Base-by-base conservation (phyloP, 1,140 invertebrate species). In the Diachasmimorpha longicaudata region DNA sequence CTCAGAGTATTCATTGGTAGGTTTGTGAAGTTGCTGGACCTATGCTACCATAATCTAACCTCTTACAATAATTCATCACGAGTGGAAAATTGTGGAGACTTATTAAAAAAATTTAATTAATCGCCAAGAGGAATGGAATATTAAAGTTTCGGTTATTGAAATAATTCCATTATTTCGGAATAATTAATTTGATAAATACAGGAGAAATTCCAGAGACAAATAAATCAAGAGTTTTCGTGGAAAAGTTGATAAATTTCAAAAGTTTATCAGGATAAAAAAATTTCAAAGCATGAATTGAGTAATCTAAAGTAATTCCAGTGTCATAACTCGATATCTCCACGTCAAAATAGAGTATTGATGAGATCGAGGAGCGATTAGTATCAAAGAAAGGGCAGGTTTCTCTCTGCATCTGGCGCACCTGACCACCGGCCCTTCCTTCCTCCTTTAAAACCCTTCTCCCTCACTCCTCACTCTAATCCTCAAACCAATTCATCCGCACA, bases 321-420 rank as follows among this genome's bases (percentile, higher is more conserved):
- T 10, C 11, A 1, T 10, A 42, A 42, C 39, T 42, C 11, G 9
- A 9, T 42, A 42, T 42, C 39, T 42, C 13, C 39, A 13, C 39
- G 4, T 13, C 1, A 3, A 23, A 14, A 72, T 23, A 11, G 72
- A 23, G 6, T 23, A 14, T 25, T 52, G 48, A 21, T 8, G 48
- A n/a, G 83, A 88, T 87, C 81, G 87, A 79, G 76, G 81, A 85
- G 84, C 84, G 87, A 87, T 88, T 85, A 85, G 84, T 85, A 88
- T 87, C 82, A 86, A 83, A 82, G 76, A 74, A 82, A 79, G 83
- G 82, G 83, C 78, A 73, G 75, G 80, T 69, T 80, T n/a, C 9
- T 37, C 14, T 74, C 75, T 81, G 83, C 87, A 89, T 89, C 87
- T 89, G 87, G 84, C 85, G 85, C 87, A 89, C 88, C 88, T 89